Evolutionary conservation across 1,140 invertebrate species (phyloP).

Genomic region (Drosophila parvula): DNA sequence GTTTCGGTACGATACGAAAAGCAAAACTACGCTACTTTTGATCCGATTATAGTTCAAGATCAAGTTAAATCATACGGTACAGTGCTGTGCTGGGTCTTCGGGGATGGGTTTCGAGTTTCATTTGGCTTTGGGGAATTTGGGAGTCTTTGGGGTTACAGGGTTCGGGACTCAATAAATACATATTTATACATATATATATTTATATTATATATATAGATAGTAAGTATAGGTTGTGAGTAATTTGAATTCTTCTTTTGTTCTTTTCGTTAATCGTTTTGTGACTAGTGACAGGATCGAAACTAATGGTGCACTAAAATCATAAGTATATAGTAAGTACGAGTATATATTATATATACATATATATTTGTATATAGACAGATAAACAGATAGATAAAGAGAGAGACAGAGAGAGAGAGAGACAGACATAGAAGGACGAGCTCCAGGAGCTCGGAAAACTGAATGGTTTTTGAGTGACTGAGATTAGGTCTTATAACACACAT

Average conservation of each 20-base stretch:
- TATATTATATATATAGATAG: slow-evolving; percentile 17
- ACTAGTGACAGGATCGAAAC: slow-evolving; percentile 47
- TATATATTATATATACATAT: slow-evolving; percentile 32
- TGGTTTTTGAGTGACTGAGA: slow-evolving; percentile 39
- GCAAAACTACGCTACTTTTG: slow-evolving; percentile 38
- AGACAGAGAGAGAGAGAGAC: slow-evolving; percentile 14
- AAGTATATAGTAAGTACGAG: slow-evolving; percentile 39
- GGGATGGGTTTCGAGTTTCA: neutral
- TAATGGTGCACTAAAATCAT: slow-evolving; percentile 55
- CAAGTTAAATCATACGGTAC: slow-evolving; percentile 35
- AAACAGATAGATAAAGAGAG: slow-evolving; percentile 24
- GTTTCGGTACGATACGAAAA: slow-evolving; percentile 31
- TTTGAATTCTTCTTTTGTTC: slow-evolving; percentile 54
- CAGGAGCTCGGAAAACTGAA: slow-evolving; percentile 39
- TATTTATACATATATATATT: slow-evolving; percentile 27
- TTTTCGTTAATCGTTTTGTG: slow-evolving; percentile 45
- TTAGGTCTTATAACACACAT: slow-evolving; percentile 9
- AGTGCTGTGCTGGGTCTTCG: slow-evolving; percentile 41
- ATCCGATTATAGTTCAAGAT: slow-evolving; percentile 32
- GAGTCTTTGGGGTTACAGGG: neutral
- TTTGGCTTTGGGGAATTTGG: neutral
- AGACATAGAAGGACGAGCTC: slow-evolving; percentile 18
- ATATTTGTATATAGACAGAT: too few relatives aligned
- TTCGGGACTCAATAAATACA: slow-evolving; percentile 10
- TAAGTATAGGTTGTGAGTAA: slow-evolving; percentile 46